These are phyloP conservation scores for Pseudeuparius sepicola DNA, from an alignment of 2,888 invertebrate species.

Conservation along the genomic window DNA sequence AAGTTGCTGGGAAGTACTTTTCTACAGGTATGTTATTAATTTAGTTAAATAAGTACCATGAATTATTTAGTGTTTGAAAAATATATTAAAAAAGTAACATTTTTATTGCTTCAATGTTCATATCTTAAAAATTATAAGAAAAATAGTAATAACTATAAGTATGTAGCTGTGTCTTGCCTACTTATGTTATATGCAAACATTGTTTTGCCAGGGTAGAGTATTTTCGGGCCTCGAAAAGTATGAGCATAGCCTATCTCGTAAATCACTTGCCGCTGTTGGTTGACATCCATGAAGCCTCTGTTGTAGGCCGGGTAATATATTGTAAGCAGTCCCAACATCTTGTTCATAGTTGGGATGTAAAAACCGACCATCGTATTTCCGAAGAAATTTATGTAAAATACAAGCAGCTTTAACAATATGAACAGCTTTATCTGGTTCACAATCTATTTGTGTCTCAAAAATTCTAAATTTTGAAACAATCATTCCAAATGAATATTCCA, in stretches of 20 bases:
- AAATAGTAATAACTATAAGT: too few species aligned
- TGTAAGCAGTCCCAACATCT: slow-evolving; percentile 15
- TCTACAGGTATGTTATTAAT: too few species aligned
- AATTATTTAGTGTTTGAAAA: too few species aligned
- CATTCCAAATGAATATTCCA: slow-evolving; percentile 19
- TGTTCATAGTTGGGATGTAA: slow-evolving; percentile 15
- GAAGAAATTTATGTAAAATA: slow-evolving; percentile 16
- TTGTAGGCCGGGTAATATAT: slow-evolving; percentile 14
- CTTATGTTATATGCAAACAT: slow-evolving; percentile 18
- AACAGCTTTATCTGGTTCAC: slow-evolving; percentile 12
- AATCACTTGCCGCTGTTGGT: slow-evolving; percentile 14
- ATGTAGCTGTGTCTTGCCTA: too few species aligned
- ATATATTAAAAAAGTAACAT: too few species aligned
- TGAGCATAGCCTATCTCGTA: slow-evolving; percentile 16
- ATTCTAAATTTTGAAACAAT: slow-evolving; percentile 16
- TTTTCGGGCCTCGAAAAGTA: slow-evolving; percentile 17
- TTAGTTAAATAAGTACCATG: too few species aligned
- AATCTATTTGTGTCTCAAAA: slow-evolving; percentile 17
- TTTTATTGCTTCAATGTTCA: too few species aligned
- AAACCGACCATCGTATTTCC: slow-evolving; percentile 17
- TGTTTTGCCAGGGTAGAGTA: slow-evolving; percentile 16
- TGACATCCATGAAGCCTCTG: slow-evolving; percentile 14
- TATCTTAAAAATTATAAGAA: too few species aligned
- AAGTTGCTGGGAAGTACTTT: too few species aligned
- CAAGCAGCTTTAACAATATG: too few species aligned